These are phyloP conservation scores for Drusus annulatus DNA, from an alignment of 1,140 invertebrate genomes.

Conservation along the genomic window DNA sequence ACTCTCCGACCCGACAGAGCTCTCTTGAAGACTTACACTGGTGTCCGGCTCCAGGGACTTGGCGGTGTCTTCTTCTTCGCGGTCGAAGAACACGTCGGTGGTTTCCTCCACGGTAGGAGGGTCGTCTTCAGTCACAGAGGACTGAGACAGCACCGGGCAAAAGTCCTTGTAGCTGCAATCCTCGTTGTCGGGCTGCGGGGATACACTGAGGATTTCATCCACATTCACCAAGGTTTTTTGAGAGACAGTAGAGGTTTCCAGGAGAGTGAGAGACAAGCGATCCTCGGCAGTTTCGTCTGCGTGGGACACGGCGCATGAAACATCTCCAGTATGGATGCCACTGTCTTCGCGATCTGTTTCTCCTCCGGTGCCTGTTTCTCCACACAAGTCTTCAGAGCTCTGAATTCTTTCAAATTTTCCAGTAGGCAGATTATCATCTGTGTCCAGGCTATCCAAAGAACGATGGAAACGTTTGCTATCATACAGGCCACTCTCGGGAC, in stretches of 20 bases:
- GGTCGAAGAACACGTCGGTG: slow-evolving; percentile 66
- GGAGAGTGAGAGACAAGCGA: slow-evolving; percentile 38
- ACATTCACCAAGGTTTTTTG: slow-evolving; percentile 48
- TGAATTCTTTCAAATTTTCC: slow-evolving; percentile 78
- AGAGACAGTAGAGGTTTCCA: slow-evolving; percentile 43
- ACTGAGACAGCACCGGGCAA: slow-evolving; percentile 67
- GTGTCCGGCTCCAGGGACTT: slow-evolving; percentile 71
- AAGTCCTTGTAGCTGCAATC: slow-evolving; percentile 67
- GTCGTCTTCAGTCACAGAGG: slow-evolving; percentile 62
- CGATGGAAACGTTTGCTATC: slow-evolving; percentile 71
- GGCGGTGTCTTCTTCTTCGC: slow-evolving; percentile 70
- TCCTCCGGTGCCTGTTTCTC: slow-evolving; percentile 68
- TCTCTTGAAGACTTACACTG: slow-evolving; percentile 72
- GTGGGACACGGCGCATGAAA: slow-evolving; percentile 83
- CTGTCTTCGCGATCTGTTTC: slow-evolving; percentile 86
- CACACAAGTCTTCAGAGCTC: slow-evolving; percentile 77
- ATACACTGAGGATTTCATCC: slow-evolving; percentile 38
- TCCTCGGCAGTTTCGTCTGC: slow-evolving; percentile 76
- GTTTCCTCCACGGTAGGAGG: slow-evolving; percentile 67
- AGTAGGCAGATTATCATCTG: slow-evolving; percentile 68
- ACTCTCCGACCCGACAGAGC: slow-evolving; percentile 68
- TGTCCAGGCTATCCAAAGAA: slow-evolving; percentile 78
- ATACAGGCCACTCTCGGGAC: slow-evolving; percentile 50
- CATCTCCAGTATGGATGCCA: slow-evolving; percentile 85
- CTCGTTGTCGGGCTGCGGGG: slow-evolving; percentile 60